Conservation (phyloP, 2,113 vertebrate genomes). For the Gnathonemus echidnorhynchus region DNA sequence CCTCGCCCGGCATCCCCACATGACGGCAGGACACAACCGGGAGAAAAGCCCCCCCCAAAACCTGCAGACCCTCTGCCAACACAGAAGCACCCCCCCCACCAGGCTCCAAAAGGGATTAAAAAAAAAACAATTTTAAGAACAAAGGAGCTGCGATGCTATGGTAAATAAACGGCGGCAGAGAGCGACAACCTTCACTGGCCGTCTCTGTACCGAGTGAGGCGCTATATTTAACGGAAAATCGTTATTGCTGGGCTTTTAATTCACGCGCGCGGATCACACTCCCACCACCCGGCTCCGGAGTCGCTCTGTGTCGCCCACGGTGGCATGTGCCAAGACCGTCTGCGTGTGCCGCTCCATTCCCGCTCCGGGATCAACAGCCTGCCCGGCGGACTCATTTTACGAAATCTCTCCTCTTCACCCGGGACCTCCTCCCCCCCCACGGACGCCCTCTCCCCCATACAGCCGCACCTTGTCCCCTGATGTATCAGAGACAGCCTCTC, state of each 20-base stretch:
- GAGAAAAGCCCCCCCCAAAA: neutral
- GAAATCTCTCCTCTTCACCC: constrained; percentile 32
- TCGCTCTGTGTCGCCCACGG: constrained; percentile 37
- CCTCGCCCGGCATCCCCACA: constrained; percentile 24
- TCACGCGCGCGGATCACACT: constrained; percentile 40
- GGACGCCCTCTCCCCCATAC: constrained; percentile 34
- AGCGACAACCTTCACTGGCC: neutral
- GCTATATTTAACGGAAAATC: neutral
- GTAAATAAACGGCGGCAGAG: neutral
- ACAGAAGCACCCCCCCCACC: neutral
- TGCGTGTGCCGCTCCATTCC: constrained; percentile 35
- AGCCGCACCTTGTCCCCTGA: neutral
- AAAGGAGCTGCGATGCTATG: neutral
- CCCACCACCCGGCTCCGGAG: constrained; percentile 23
- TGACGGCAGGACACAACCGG: neutral
- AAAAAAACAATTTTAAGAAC: neutral
- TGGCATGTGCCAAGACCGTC: constrained; percentile 38
- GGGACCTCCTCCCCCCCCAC: neutral
- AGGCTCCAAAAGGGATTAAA: neutral
- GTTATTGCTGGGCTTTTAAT: constrained; percentile 24
- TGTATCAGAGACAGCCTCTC: neutral
- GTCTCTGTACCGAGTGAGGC: neutral
- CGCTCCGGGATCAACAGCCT: constrained; percentile 30
- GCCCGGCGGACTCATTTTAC: constrained; percentile 17
- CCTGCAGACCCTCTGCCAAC: neutral